phyloP scores from a whole-genome alignment of 2,113 vertebrate species.

The Cyanistes caeruleus region DNA sequence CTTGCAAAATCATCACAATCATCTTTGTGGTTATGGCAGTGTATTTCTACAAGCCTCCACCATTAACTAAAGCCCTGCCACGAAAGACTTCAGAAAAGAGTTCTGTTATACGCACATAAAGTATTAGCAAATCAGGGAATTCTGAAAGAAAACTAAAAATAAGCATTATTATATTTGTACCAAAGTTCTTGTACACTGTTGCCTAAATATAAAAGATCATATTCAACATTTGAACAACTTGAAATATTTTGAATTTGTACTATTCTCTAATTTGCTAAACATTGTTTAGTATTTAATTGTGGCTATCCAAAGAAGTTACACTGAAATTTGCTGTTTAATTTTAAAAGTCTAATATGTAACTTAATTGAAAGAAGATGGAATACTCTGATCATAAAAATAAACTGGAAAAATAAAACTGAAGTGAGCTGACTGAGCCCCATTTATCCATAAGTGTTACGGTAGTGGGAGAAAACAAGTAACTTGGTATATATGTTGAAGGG shows the following conservation, averaged over 20 bases:
- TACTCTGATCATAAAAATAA: background rate
- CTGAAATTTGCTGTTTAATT: background rate
- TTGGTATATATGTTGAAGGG: background rate
- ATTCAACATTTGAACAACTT: background rate
- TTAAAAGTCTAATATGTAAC: background rate
- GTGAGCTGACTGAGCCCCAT: background rate
- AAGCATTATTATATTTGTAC: background rate
- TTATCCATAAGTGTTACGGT: background rate
- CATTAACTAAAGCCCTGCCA: background rate
- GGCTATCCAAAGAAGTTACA: background rate
- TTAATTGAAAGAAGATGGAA: background rate
- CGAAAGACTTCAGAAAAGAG: background rate
- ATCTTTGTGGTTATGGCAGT: constrained; percentile 68
- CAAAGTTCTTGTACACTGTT: background rate
- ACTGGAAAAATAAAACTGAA: background rate
- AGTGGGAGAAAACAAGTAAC: background rate
- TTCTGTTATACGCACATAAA: background rate
- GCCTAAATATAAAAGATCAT: background rate
- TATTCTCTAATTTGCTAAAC: background rate
- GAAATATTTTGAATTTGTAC: background rate
- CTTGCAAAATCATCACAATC: constrained; percentile 74
- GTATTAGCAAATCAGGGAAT: background rate
- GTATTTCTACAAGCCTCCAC: constrained; percentile 78
- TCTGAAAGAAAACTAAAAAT: background rate
- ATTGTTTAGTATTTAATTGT: background rate